phyloP scores from a whole-genome alignment of 2,113 vertebrate species.

The Peromyscus californicus region DNA sequence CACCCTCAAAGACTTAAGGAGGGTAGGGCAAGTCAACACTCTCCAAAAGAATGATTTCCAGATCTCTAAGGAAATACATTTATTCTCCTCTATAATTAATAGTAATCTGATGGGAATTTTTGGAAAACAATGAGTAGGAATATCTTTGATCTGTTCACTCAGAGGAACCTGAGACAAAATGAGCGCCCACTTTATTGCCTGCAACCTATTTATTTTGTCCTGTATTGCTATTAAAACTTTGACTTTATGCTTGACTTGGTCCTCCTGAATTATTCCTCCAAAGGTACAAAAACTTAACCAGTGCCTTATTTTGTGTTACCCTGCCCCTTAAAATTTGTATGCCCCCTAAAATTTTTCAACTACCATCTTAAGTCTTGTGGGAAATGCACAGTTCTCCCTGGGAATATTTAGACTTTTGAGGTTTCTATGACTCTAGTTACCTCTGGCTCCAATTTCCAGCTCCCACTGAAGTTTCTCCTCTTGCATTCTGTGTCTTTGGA shows the following conservation, averaged over 20 bases:
- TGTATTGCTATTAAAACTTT: background rate
- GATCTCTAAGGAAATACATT: background rate
- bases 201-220: background rate
- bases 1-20: constrained; percentile 27
- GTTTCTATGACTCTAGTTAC: background rate
- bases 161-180: background rate
- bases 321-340: background rate
- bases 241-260: background rate
- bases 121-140: background rate
- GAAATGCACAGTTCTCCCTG: background rate
- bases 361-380: background rate
- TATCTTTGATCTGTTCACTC: constrained; percentile 23
- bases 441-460: background rate
- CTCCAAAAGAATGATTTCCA: background rate
- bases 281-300: constrained; percentile 10
- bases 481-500: background rate
- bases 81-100: constrained; percentile 36
- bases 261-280: background rate
- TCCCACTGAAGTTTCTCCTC: background rate
- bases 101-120: constrained; percentile 45
- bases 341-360: constrained; percentile 21
- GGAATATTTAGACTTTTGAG: background rate
- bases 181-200: background rate
- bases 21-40: background rate
- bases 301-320: background rate